These are phyloP conservation scores for Platichthys flesus DNA, from an alignment of 2,113 vertebrate species.

Conservation along the genomic window DNA sequence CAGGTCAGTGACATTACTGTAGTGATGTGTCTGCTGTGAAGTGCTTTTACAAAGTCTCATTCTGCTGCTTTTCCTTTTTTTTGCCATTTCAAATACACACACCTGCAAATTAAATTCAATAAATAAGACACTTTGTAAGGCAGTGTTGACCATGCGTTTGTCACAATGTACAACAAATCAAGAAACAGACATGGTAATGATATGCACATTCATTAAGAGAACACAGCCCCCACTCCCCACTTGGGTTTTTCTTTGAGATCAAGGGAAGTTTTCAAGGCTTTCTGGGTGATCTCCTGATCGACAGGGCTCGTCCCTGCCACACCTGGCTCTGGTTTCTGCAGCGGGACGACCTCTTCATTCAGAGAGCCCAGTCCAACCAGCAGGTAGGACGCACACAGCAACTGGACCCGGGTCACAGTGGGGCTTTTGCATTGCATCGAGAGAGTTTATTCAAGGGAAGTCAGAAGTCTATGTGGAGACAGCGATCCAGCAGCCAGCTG, in stretches of 20 bases:
- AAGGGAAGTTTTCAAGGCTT: slow-evolving; percentile 87
- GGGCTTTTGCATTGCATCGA: slow-evolving; percentile 78
- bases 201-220: slow-evolving; percentile 91
- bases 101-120: slow-evolving; percentile 85
- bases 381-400: slow-evolving; percentile 26
- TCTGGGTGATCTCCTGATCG: slow-evolving; percentile 88
- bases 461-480: slow-evolving; percentile 36
- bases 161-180: slow-evolving; percentile 86
- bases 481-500: slow-evolving; percentile 78
- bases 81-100: slow-evolving; percentile 60
- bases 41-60: slow-evolving; percentile 72
- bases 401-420: slow-evolving; percentile 28
- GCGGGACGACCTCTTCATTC: slow-evolving; percentile 18
- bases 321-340: slow-evolving; percentile 33
- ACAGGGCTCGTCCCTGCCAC: slow-evolving; percentile 77
- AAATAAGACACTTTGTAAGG: slow-evolving; percentile 95
- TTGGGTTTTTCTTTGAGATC: slow-evolving; percentile 77
- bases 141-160: slow-evolving; percentile 90
- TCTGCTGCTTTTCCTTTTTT: slow-evolving; percentile 17
- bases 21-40: slow-evolving; percentile 52
- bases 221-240: slow-evolving; percentile 63
- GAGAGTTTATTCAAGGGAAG: slow-evolving; percentile 67
- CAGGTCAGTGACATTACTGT: neutral
- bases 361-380: slow-evolving; percentile 21
- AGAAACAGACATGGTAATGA: slow-evolving; percentile 83